phyloP scores from a whole-genome alignment of 1,140 invertebrate species.

The Epicauta chinensis region DNA sequence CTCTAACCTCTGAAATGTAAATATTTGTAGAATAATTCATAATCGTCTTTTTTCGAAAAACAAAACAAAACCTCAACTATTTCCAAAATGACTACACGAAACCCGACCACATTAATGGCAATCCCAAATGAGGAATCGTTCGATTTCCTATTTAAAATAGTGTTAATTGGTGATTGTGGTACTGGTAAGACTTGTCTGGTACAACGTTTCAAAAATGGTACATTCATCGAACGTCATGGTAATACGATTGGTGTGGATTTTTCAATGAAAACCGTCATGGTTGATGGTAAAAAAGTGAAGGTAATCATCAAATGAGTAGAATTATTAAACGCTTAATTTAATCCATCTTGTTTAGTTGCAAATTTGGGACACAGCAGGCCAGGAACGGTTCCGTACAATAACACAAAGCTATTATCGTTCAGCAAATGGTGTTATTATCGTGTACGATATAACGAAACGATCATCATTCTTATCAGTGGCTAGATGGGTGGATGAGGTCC shows the following conservation, averaged over 20 bases:
- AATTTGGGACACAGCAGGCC: constrained; percentile 93
- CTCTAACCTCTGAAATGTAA: constrained; percentile 16
- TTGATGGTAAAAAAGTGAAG: constrained; percentile 91
- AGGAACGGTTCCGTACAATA: constrained; percentile 88
- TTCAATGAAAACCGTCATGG: constrained; percentile 90
- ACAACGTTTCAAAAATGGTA: constrained; percentile 88
- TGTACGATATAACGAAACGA: constrained; percentile 91
- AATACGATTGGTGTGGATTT: constrained; percentile 96
- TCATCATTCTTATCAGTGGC: constrained; percentile 83
- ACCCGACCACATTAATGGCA: constrained; percentile 39
- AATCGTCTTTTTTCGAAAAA: neutral
- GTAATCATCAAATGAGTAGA: constrained; percentile 48
- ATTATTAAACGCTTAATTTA: neutral
- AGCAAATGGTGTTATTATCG: constrained; percentile 87
- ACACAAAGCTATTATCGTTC: constrained; percentile 93
- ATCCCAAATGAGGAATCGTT: constrained; percentile 60
- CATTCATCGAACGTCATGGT: constrained; percentile 86
- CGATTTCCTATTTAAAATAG: constrained; percentile 79
- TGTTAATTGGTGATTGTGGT: constrained; percentile 76
- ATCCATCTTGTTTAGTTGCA: constrained; percentile 53
- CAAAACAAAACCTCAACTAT: neutral
- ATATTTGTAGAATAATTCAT: constrained; percentile 9
- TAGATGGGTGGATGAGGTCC: constrained; percentile 92
- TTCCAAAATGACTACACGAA: constrained; percentile 30
- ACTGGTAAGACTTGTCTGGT: constrained; percentile 84